Conservation (phyloP, 2,888 invertebrate genomes). For the Phengaris arion region DNA sequence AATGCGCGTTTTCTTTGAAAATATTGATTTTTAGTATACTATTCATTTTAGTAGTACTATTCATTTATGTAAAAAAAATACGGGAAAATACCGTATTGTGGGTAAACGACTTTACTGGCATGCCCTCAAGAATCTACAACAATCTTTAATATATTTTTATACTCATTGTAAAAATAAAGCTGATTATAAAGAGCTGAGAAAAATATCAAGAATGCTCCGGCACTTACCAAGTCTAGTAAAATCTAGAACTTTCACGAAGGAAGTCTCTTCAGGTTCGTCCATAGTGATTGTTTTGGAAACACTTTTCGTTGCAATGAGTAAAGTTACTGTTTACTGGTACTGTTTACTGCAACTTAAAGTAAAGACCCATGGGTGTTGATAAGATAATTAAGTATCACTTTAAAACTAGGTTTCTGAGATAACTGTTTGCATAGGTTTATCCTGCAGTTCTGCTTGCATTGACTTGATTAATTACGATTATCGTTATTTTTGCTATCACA, state of each 20-base stretch:
- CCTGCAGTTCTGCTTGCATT: not conserved
- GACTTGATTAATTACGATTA: not conserved
- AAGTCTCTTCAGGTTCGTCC: not conserved
- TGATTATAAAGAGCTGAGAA: not conserved
- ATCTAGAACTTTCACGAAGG: slow-evolving; percentile 6
- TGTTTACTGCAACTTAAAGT: not conserved
- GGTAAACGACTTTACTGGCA: too few relatives aligned
- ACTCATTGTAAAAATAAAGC: not conserved
- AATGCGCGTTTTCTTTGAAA: too few relatives aligned
- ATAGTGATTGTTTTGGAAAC: not conserved
- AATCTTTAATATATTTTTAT: too few relatives aligned
- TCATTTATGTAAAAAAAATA: too few relatives aligned
- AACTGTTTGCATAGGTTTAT: slow-evolving; percentile 5
- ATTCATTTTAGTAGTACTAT: too few relatives aligned
- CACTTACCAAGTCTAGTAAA: slow-evolving; percentile 1
- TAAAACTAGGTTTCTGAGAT: slow-evolving; percentile 18
- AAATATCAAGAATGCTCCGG: not conserved
- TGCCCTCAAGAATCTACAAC: too few relatives aligned
- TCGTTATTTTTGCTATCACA: not conserved
- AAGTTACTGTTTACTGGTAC: too few relatives aligned
- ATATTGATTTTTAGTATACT: too few relatives aligned
- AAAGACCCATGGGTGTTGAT: not conserved
- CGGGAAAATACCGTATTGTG: too few relatives aligned
- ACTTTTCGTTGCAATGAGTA: not conserved
- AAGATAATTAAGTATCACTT: slow-evolving; percentile 23